These are phyloP conservation scores for Anas georgica DNA, from an alignment of 2,797 vertebrate species.

Conservation along the genomic window DNA sequence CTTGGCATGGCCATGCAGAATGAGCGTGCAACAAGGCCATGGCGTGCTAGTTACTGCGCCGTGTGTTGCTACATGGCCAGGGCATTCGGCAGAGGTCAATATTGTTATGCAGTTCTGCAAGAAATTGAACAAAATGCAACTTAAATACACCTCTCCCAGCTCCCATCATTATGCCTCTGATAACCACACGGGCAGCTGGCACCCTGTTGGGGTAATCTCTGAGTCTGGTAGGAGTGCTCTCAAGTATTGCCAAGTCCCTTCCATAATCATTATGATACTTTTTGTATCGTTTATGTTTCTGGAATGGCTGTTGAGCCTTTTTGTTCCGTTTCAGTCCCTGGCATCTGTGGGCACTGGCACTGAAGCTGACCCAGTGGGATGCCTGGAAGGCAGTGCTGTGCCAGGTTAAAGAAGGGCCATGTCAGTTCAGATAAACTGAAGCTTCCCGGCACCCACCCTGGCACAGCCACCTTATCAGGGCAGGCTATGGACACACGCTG, in stretches of 20 bases:
- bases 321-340: not conserved
- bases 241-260: not conserved
- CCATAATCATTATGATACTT: not conserved
- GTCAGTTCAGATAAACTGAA: not conserved
- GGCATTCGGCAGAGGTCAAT: accelerated
- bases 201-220: not conserved
- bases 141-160: conserved; percentile 11
- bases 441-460: conserved; percentile 11
- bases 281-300: not conserved
- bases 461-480: not conserved
- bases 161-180: not conserved
- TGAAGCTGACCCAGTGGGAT: not conserved
- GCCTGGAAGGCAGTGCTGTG: not conserved
- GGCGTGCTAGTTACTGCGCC: not conserved
- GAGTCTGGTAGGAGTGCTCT: not conserved
- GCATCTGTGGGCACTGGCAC: not conserved
- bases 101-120: not conserved
- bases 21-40: not conserved
- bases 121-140: not conserved
- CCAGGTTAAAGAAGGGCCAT: not conserved
- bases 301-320: not conserved
- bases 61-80: not conserved
- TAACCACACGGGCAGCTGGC: not conserved
- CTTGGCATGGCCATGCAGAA: not conserved
- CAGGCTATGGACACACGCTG: not conserved